Percentiles rank a stretch among this genome's conserved stretches.
Evolutionary conservation across 2,888 invertebrate species (phyloP).

Genomic region (Microchrysa polita): DNA sequence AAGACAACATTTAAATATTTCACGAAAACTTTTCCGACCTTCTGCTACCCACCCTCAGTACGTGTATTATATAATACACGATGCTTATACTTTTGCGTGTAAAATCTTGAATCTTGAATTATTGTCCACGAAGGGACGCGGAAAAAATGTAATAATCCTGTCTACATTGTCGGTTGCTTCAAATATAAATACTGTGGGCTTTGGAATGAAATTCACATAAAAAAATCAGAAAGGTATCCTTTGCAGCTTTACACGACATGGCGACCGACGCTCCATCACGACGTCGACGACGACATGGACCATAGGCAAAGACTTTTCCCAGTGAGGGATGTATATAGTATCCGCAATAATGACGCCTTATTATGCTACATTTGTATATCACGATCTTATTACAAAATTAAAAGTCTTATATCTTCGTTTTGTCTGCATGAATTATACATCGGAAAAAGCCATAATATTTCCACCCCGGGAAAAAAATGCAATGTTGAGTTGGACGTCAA

Average conservation of each 20-base stretch:
- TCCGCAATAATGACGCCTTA: slow-evolving; percentile 51
- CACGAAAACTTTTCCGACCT: slow-evolving; percentile 34
- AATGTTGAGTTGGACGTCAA: slow-evolving; percentile 28
- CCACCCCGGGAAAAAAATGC: not conserved
- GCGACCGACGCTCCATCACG: not conserved
- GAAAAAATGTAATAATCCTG: slow-evolving; percentile 22
- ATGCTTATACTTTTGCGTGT: slow-evolving; percentile 17
- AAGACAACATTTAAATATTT: slow-evolving; percentile 39
- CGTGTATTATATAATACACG: too few species aligned
- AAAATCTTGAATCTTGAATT: slow-evolving; percentile 30
- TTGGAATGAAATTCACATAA: slow-evolving; percentile 22
- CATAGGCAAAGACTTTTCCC: not conserved
- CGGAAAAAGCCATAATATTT: slow-evolving; percentile 37
- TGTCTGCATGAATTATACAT: slow-evolving; percentile 49
- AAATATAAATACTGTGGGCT: not conserved
- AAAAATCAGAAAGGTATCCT: slow-evolving; percentile 30
- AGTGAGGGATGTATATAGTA: slow-evolving; percentile 1
- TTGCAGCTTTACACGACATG: slow-evolving; percentile 1
- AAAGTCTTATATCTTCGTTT: slow-evolving; percentile 51
- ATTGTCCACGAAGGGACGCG: not conserved
- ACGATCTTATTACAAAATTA: slow-evolving; percentile 51
- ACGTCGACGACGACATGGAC: not conserved
- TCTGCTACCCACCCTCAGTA: slow-evolving; percentile 19
- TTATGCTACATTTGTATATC: slow-evolving; percentile 51
- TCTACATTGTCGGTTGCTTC: not conserved